Evolutionary conservation across 2,888 invertebrate genomes (phyloP), one percentile per base, ranked within the genome.

Genomic region (Macaria notata): DNA sequence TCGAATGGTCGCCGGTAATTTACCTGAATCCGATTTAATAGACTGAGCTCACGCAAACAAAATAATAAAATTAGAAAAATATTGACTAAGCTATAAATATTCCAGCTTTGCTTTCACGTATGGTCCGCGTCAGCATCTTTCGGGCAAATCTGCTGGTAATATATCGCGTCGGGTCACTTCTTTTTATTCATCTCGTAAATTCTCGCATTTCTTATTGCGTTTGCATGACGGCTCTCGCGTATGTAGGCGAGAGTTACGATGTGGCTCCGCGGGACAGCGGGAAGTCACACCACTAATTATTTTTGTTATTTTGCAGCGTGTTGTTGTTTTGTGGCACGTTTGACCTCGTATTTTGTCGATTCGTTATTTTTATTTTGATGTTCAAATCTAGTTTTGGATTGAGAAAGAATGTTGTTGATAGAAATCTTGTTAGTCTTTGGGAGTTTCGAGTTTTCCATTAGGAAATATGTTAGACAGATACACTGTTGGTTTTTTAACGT

Each of bases 281-380:
- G 70, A 72, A 66, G 72, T 74, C 79, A 66, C 83, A 76, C 78
- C 81, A 77, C 80, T 84, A 81, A 78, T 82, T 78, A 75, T 74
- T 72, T 76, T 79, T 78, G 71, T 74, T 75, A 69, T 75, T 76
- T 65, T 54, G 54, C 49, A 33, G 46, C 55, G 48, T 48, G 50
- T 53, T 46, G 41, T 53, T 41, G 56, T 68, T 51, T 62, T 57
- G 45, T 61, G 46, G 50, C 33, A 42, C 36, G 49, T 56, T 59
- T 63, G 67, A 65, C 62, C 60, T 69, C 64, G 60, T 65, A 59
- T 66, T 65, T 63, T 62, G 62, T 65, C 19, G 31, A 48, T 49
- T 41, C 51, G 51, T 36, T 73, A 69, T 68, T 47, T n/a, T 6
- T 51, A 63, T 62, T 68, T 56, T 64, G 62, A 61, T 56, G 47